Conservation (phyloP, 2,888 invertebrate species). For the Atethmia centrago region DNA sequence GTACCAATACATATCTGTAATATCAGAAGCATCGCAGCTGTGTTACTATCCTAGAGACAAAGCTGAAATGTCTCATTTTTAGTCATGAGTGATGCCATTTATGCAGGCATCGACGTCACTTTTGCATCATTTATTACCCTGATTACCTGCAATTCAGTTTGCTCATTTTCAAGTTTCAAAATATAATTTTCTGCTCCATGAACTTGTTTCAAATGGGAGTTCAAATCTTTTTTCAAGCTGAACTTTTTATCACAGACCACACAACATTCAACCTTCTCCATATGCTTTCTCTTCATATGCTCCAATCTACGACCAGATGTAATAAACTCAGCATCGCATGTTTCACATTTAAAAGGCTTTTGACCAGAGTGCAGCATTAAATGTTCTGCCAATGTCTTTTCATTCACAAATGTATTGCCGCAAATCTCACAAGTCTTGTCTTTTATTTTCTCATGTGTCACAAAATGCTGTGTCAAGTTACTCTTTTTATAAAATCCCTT, state of each 20-base stretch:
- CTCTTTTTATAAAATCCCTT: conserved; percentile 81
- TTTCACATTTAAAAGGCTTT: conserved; percentile 76
- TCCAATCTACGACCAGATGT: conserved; percentile 78
- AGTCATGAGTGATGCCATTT: not conserved
- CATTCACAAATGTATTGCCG: conserved; percentile 74
- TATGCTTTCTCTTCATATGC: conserved; percentile 79
- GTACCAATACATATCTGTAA: not conserved
- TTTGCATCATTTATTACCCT: conserved; percentile 44
- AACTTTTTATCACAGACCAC: conserved; percentile 78
- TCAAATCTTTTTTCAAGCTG: conserved; percentile 78
- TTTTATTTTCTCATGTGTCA: conserved; percentile 70
- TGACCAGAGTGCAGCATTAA: conserved; percentile 75
- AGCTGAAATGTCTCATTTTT: not conserved
- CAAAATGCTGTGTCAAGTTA: conserved; percentile 75
- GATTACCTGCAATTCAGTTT: conserved; percentile 50
- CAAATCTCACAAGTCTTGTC: conserved; percentile 79
- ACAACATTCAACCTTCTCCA: conserved; percentile 75
- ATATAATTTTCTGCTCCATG: conserved; percentile 64
- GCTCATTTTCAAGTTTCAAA: conserved; percentile 39
- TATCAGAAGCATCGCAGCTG: not conserved
- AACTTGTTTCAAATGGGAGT: conserved; percentile 75
- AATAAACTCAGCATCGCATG: conserved; percentile 76
- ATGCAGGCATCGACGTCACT: conserved; percentile 11
- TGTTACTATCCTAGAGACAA: no score
- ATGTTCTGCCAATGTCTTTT: conserved; percentile 78